Evolutionary conservation across 2,797 vertebrate genomes (phyloP), one percentile per base, ranked within the genome.

Genomic region (Sebastes matsubarae): DNA sequence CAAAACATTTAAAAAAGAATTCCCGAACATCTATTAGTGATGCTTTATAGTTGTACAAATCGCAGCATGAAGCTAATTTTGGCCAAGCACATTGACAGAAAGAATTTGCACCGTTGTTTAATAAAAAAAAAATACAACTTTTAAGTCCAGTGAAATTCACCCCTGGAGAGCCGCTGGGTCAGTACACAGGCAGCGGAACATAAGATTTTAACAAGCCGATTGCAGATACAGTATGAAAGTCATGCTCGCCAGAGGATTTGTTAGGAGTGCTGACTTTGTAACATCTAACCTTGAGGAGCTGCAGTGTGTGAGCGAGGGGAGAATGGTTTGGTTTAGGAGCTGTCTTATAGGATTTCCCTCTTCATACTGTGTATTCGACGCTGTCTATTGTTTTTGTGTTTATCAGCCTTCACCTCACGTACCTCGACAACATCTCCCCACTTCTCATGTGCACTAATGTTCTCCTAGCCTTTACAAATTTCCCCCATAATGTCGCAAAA

Each of bases 131-230:
- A 68, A 61, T 64, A 29, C 1, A 4, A 65, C 60, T 68, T 77
- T 78, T 63, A 66, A 81, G 74, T 76, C 57, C 59, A 59, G 61
- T 58, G 8, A 63, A 87, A 74, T 75, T 72, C 75, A 14, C 27
- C 75, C 60, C 75, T 59, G 64, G 72, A 72, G 88, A 85, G 72
- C 30, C 36, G 12, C 36, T 20, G 90, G 87, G 89, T 89, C 87
- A 88, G 82, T 78, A 84, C 84, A 77, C 89, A 86, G 80, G 80
- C 88, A 86, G 79, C 70, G 20, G 83, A 90, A 90, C 86, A 85
- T 73, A 77, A 30, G 80, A 79, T 87, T 91, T 91, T 86, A 92
- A 91, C 86, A 87, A 91, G 87, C 77, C 71, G 52, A 65, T 75
- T 81, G 73, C 87, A 83, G 80, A 87, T 72, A 79, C 68, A 60